These are phyloP conservation scores for Drosophila parabipectinata DNA, from an alignment of 1,140 invertebrate genomes.

Conservation along the genomic window DNA sequence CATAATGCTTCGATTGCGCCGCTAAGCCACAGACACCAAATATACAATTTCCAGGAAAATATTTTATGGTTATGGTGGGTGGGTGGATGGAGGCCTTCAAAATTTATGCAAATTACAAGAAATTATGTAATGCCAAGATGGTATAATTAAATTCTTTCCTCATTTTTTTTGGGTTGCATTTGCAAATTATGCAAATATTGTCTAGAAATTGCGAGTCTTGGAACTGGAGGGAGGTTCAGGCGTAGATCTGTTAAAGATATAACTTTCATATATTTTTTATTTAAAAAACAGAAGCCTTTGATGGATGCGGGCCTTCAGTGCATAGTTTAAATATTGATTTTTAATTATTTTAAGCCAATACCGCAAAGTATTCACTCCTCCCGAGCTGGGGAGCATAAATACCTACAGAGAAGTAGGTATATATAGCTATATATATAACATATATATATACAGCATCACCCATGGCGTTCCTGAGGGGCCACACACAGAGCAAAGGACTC, in stretches of 20 bases:
- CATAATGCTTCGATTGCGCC: background rate
- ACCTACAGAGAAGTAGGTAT: constrained; percentile 21
- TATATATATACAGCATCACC: constrained; percentile 40
- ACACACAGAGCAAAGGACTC: constrained; percentile 62
- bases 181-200: constrained; percentile 66
- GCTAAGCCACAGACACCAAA: constrained; percentile 6
- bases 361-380: constrained; percentile 72
- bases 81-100: constrained; percentile 10
- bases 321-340: constrained; percentile 81
- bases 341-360: constrained; percentile 79
- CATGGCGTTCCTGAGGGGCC: constrained; percentile 43
- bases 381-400: constrained; percentile 27
- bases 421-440: constrained; percentile 37
- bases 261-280: too few species aligned
- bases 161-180: constrained; percentile 31
- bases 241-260: background rate
- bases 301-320: constrained; percentile 11
- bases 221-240: background rate
- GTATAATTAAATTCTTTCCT: constrained; percentile 66
- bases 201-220: constrained; percentile 21
- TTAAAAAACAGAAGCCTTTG: background rate
- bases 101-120: constrained; percentile 70
- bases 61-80: constrained; percentile 13
- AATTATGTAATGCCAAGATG: constrained; percentile 55
- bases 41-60: constrained; percentile 12